A percentile compares a stretch with the other conserved stretches of the same genome.
Evolutionary conservation across 1,140 invertebrate species (phyloP).

Genomic region (Papilio aristodemus): DNA sequence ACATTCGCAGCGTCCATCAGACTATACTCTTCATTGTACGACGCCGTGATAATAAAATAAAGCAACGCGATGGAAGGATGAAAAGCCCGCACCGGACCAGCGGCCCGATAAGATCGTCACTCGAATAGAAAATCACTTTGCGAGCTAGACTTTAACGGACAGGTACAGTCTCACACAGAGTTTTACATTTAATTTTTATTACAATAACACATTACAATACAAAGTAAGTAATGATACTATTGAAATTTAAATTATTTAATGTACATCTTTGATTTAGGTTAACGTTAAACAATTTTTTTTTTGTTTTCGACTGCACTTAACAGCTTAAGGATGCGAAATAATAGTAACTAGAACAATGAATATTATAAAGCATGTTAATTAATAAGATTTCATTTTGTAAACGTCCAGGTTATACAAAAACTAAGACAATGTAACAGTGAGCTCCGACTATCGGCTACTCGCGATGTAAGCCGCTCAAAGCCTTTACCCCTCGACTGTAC

Average conservation of each 20-base stretch:
- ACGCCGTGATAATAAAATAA: constrained; percentile 2
- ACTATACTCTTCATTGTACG: background rate
- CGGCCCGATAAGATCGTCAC: constrained; percentile 13
- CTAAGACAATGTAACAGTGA: background rate
- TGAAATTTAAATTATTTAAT: no score
- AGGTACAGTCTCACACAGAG: constrained; percentile 9
- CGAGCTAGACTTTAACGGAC: constrained; percentile 30
- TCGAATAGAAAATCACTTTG: constrained; percentile 32
- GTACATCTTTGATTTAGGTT: no score
- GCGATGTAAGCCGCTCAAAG: constrained; percentile 24
- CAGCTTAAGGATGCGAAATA: no score
- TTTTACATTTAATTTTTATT: background rate
- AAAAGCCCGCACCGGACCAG: constrained; percentile 19
- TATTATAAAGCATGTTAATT: background rate
- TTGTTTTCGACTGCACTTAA: no score
- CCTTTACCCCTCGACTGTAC: constrained; percentile 28
- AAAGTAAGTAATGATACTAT: no score
- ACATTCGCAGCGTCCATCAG: background rate
- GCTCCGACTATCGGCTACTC: background rate
- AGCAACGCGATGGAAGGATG: constrained; percentile 18
- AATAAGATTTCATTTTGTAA: background rate
- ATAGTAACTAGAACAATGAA: no score
- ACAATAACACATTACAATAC: no score
- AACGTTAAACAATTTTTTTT: no score
- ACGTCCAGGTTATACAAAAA: background rate